Conservation (phyloP, 2,797 vertebrate species). For the Lepus oiostolus region DNA sequence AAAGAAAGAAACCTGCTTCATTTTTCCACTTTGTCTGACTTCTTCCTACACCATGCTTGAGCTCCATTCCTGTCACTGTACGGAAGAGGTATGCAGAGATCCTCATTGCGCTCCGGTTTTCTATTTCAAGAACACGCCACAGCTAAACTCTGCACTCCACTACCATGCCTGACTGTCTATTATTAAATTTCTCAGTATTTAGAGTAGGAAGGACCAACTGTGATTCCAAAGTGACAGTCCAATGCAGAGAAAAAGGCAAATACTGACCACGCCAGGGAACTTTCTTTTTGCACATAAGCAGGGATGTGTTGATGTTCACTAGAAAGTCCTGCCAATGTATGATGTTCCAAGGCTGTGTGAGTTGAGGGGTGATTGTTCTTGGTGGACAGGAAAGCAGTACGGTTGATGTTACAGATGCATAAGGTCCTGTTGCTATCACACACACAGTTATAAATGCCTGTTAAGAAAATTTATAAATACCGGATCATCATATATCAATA, state of each 20-base stretch:
- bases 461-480: not conserved
- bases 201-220: not conserved
- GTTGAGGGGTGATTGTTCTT: not conserved
- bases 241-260: not conserved
- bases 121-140: not conserved
- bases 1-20: too few species aligned
- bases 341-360: too few species aligned
- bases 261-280: fast-evolving
- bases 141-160: not conserved
- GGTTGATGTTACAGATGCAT: not conserved
- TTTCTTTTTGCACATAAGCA: not conserved
- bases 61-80: not conserved
- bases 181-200: not conserved
- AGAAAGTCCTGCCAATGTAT: not conserved
- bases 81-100: not conserved
- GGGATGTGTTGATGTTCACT: not conserved
- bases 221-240: not conserved
- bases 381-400: not conserved
- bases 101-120: not conserved
- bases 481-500: not conserved
- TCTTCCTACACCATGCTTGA: not conserved
- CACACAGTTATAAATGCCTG: not conserved
- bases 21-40: not conserved
- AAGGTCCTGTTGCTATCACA: not conserved
- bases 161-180: not conserved